Evolutionary conservation across 1,140 invertebrate species (phyloP).

Genomic region (Bombus terrestris): DNA sequence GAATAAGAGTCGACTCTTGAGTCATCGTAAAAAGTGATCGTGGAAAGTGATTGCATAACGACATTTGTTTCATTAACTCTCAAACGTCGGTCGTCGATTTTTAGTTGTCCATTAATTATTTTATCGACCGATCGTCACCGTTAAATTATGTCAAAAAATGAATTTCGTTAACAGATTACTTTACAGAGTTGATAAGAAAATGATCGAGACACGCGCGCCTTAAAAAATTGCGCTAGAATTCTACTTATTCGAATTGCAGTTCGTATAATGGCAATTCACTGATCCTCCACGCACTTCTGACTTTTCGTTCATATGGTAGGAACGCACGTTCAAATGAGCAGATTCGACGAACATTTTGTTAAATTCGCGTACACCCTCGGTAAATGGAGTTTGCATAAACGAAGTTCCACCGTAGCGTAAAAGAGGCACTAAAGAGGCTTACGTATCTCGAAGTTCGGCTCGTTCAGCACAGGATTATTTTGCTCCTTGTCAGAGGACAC

Average conservation of each 20-base stretch:
- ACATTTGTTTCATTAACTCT: neutral
- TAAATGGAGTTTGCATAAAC: neutral
- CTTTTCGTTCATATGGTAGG: too few relatives aligned
- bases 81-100: neutral
- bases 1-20: too few relatives aligned
- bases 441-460: slow-evolving; percentile 79
- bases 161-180: neutral
- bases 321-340: too few relatives aligned
- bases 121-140: too few relatives aligned
- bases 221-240: neutral
- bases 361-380: neutral
- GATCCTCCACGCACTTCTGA: neutral
- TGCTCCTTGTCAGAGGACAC: slow-evolving; percentile 33
- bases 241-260: neutral
- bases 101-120: too few relatives aligned
- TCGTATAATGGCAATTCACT: neutral
- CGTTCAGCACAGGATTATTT: slow-evolving; percentile 62
- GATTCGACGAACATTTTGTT: neutral
- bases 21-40: neutral
- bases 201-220: neutral
- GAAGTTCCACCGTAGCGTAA: neutral
- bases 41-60: slow-evolving; percentile 22
- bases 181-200: neutral
- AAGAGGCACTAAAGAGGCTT: slow-evolving; percentile 64
- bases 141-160: neutral